Conservation (phyloP, 2,888 invertebrate species). For the Cecidostiba fungosa region DNA sequence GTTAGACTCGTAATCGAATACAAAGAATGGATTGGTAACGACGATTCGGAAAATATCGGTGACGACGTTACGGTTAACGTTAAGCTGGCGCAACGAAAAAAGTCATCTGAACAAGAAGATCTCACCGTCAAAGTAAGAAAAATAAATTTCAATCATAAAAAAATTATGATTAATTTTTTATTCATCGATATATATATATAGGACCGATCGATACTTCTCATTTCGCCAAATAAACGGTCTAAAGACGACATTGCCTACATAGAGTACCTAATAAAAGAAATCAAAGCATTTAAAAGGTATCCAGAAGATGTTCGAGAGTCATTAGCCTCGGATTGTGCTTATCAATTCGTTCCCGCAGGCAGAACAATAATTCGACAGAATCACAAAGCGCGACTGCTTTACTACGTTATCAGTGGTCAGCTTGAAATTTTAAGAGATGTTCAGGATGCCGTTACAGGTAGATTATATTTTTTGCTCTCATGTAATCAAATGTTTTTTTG, state of each 20-base stretch:
- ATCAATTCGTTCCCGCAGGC: constrained; percentile 83
- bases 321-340: constrained; percentile 84
- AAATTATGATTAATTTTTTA: neutral
- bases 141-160: neutral
- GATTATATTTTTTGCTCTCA: neutral
- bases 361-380: constrained; percentile 84
- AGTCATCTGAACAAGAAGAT: constrained; percentile 46
- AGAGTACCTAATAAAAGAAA: constrained; percentile 68
- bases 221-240: constrained; percentile 66
- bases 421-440: constrained; percentile 81
- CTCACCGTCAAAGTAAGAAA: constrained; percentile 55
- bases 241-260: constrained; percentile 68
- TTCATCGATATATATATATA: constrained; percentile 52
- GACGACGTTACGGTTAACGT: constrained; percentile 69
- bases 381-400: constrained; percentile 83
- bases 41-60: constrained; percentile 61
- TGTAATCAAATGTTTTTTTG: too few relatives aligned
- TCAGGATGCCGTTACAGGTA: constrained; percentile 80
- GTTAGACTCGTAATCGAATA: constrained; percentile 72
- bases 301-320: constrained; percentile 83
- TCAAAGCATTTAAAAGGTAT: constrained; percentile 70
- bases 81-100: constrained; percentile 66
- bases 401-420: constrained; percentile 85
- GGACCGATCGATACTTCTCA: constrained; percentile 74
- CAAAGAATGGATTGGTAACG: constrained; percentile 71